Conservation (phyloP, 2,113 vertebrate genomes). For the Ageneiosus marmoratus region DNA sequence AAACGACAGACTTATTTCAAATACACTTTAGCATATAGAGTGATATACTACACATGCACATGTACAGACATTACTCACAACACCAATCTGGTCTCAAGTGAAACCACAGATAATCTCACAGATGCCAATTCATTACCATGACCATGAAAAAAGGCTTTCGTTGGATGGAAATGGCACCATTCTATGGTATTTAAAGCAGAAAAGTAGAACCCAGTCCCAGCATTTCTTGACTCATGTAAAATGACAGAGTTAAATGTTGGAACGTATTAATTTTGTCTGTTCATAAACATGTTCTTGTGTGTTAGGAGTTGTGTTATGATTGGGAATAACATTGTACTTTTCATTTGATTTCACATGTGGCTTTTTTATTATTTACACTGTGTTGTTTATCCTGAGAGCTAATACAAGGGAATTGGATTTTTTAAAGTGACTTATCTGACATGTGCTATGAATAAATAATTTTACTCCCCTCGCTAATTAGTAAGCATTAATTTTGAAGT, state of each 20-base stretch:
- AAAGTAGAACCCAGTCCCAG: conserved; percentile 62
- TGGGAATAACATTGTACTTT: conserved; percentile 70
- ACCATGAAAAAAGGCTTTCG: too few species aligned
- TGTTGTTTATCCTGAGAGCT: conserved; percentile 65
- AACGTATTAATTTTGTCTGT: conserved; percentile 71
- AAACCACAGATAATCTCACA: too few species aligned
- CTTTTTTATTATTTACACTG: conserved; percentile 74
- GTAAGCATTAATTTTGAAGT: conserved; percentile 76
- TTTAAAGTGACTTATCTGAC: conserved; percentile 70
- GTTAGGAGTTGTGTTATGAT: conserved; percentile 56
- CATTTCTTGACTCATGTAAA: conserved; percentile 63
- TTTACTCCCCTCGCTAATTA: conserved; percentile 62
- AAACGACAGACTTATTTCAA: too few species aligned
- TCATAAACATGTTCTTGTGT: conserved; percentile 57
- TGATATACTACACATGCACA: too few species aligned
- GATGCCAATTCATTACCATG: too few species aligned
- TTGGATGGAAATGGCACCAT: too few species aligned
- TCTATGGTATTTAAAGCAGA: too few species aligned
- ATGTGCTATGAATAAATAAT: conserved; percentile 76
- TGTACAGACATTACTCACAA: too few species aligned
- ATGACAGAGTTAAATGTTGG: conserved; percentile 61
- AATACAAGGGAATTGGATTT: conserved; percentile 69
- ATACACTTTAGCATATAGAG: too few species aligned
- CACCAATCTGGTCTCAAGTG: too few species aligned
- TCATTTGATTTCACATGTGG: conserved; percentile 60